These are phyloP conservation scores for Gymnocephalus cernua DNA, from an alignment of 2,113 vertebrate species.

Conservation along the genomic window DNA sequence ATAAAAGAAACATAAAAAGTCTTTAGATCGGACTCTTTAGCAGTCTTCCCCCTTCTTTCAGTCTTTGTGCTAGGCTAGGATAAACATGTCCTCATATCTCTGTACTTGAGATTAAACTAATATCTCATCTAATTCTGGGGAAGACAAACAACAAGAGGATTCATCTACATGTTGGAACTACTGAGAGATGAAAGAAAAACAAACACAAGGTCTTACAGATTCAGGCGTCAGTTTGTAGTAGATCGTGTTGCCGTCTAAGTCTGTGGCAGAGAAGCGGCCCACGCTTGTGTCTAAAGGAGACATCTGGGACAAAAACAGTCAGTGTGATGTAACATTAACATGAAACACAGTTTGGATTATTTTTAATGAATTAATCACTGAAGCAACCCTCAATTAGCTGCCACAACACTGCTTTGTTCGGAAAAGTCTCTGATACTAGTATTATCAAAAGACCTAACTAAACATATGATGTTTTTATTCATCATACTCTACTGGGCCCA, in stretches of 20 bases:
- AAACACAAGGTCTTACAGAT: constrained; percentile 36
- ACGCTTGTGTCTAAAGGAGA: constrained; percentile 10
- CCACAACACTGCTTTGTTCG: neutral
- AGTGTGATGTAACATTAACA: neutral
- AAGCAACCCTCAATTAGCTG: neutral
- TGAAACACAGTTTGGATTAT: neutral
- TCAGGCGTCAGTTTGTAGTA: constrained; percentile 62
- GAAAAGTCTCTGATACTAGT: neutral
- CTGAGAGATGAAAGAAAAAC: neutral
- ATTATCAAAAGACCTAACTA: neutral
- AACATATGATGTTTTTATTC: neutral
- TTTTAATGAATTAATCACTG: neutral
- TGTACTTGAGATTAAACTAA: neutral
- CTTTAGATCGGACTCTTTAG: neutral
- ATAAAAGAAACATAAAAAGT: neutral
- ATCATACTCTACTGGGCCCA: neutral
- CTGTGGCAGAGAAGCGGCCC: constrained; percentile 12
- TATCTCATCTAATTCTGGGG: neutral
- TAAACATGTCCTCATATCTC: neutral
- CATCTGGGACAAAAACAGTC: constrained; percentile 49
- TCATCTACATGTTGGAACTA: neutral
- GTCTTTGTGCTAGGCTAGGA: neutral
- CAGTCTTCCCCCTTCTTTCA: neutral
- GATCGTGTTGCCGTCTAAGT: constrained; percentile 7
- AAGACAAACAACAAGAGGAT: neutral